A percentile compares a stretch with the other conserved stretches of the same genome.
Evolutionary conservation across 2,888 invertebrate genomes (phyloP).

Genomic region (Drosophila fulvimacula): DNA sequence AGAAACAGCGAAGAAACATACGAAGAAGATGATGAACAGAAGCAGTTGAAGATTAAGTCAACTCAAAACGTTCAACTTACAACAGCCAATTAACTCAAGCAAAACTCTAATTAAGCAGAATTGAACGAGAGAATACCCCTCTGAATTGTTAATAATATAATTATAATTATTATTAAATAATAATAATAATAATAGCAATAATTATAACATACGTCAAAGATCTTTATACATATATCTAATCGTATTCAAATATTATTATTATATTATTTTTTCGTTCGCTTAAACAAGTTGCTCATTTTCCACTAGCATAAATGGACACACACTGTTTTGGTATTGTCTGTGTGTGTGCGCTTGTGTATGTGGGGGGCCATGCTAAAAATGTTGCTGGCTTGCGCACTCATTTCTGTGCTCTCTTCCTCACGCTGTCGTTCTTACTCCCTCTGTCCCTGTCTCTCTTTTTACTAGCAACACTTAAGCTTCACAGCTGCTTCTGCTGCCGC

Average conservation of each 20-base stretch:
- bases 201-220: neutral
- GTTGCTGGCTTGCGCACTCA: conserved; percentile 28
- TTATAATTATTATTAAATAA: no score
- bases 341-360: conserved; percentile 16
- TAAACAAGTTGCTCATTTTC: conserved; percentile 51
- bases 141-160: neutral
- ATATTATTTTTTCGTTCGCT: conserved; percentile 17
- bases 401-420: neutral
- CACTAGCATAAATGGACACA: conserved; percentile 51
- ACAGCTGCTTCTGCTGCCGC: conserved; percentile 24
- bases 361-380: conserved; percentile 49
- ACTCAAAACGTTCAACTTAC: conserved; percentile 38
- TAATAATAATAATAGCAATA: neutral
- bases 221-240: neutral
- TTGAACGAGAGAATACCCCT: neutral
- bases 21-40: neutral
- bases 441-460: conserved; percentile 1
- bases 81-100: conserved; percentile 33
- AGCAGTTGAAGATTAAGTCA: conserved; percentile 34
- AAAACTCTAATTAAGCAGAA: conserved; percentile 21
- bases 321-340: conserved; percentile 31
- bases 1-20: conserved; percentile 3
- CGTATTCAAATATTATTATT: neutral
- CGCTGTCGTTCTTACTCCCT: neutral
- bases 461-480: conserved; percentile 10